Evolutionary conservation across 2,113 vertebrate species (phyloP).

Genomic region (Carettochelys insculpta): DNA sequence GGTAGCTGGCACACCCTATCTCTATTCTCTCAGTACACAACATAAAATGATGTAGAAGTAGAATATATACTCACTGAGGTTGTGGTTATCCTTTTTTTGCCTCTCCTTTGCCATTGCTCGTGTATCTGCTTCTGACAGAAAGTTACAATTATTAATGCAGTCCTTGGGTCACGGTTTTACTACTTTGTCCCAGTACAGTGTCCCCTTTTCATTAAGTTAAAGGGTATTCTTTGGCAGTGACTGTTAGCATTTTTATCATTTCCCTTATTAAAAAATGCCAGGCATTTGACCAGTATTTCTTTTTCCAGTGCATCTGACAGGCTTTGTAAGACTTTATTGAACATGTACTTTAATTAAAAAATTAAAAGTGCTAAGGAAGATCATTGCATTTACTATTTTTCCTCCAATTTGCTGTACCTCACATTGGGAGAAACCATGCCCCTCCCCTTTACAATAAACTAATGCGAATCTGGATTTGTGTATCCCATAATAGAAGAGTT

Average conservation of each 20-base stretch:
- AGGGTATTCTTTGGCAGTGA: not conserved
- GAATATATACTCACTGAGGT: slow-evolving; percentile 88
- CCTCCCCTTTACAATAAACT: not conserved
- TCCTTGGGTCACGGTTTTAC: slow-evolving; percentile 11
- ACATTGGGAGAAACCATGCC: not conserved
- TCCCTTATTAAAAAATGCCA: not conserved
- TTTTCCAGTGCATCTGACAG: not conserved
- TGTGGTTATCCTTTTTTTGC: slow-evolving; percentile 99
- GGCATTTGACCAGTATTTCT: not conserved
- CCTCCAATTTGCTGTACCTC: slow-evolving; percentile 35
- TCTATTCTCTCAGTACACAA: not conserved
- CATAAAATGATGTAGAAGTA: not conserved
- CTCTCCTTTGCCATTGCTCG: slow-evolving; percentile 94
- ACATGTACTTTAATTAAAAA: not conserved
- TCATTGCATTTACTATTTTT: not conserved
- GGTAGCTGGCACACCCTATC: not conserved
- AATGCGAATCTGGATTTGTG: slow-evolving; percentile 50
- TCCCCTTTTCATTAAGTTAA: not conserved
- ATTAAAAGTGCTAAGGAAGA: not conserved
- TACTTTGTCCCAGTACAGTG: slow-evolving; percentile 13
- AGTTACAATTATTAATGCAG: slow-evolving; percentile 65
- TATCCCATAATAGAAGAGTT: slow-evolving; percentile 52
- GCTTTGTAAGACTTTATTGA: not conserved
- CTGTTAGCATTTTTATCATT: slow-evolving; percentile 28
- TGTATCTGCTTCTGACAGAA: slow-evolving; percentile 88